Percentiles rank a stretch among this genome's conserved stretches.
Evolutionary conservation across 2,113 vertebrate species (phyloP).

Genomic region (Sinocyclocheilus rhinocerous): DNA sequence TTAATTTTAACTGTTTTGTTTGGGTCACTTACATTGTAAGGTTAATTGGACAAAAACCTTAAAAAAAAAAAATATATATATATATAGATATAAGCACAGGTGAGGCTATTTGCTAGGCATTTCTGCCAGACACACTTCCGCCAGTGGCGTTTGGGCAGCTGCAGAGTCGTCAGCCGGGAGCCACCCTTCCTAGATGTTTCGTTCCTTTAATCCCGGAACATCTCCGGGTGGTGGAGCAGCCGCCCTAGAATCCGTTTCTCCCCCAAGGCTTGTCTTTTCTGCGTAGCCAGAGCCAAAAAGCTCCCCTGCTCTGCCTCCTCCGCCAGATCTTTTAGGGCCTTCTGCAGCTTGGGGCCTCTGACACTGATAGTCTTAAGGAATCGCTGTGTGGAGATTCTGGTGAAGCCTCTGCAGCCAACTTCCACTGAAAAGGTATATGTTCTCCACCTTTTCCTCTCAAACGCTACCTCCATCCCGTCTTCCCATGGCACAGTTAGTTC

Average conservation of each 20-base stretch:
- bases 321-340: background rate
- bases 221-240: background rate
- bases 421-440: background rate
- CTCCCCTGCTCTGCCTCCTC: background rate
- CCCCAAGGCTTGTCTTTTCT: no score
- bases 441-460: background rate
- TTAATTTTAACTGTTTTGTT: background rate
- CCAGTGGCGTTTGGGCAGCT: background rate
- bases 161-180: background rate
- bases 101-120: no score
- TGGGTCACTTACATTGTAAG: background rate
- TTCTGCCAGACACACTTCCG: no score
- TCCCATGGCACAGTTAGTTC: no score
- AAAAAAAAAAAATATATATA: background rate
- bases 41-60: background rate
- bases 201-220: background rate
- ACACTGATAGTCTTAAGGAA: background rate
- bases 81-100: no score
- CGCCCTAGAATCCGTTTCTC: background rate
- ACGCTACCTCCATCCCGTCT: no score
- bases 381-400: background rate
- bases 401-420: background rate
- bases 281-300: background rate
- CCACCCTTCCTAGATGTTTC: background rate
- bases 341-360: background rate